Conservation (phyloP, 1,140 invertebrate genomes). For the Leptestheria dahalacensis region DNA sequence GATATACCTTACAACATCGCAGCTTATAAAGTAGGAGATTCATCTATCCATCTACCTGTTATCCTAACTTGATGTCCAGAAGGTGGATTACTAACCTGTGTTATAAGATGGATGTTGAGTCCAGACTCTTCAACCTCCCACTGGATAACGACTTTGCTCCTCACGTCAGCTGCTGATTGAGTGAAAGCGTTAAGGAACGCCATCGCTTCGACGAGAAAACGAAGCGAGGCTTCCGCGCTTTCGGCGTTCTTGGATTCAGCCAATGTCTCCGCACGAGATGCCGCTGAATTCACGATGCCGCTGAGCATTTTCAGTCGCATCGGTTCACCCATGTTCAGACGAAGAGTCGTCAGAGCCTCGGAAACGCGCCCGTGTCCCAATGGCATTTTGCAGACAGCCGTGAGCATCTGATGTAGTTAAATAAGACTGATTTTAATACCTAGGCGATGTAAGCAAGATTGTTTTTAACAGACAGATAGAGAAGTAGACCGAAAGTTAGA, state of each 20-base stretch:
- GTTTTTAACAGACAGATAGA: too few species aligned
- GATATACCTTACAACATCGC: too few species aligned
- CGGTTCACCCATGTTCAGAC: conserved; percentile 76
- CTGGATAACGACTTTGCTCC: conserved; percentile 14
- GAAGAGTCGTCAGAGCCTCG: conserved; percentile 73
- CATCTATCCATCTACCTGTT: too few species aligned
- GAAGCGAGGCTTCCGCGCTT: conserved; percentile 8
- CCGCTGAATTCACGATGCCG: conserved; percentile 18
- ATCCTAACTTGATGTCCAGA: too few species aligned
- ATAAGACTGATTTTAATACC: neutral
- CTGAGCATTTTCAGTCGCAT: conserved; percentile 18
- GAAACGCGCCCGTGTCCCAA: conserved; percentile 45
- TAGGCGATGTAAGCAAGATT: neutral
- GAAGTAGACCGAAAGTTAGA: too few species aligned
- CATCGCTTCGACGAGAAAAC: conserved; percentile 11
- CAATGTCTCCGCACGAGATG: conserved; percentile 18
- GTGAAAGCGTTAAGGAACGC: conserved; percentile 11
- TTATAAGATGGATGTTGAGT: conserved; percentile 7
- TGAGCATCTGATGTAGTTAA: conserved; percentile 8
- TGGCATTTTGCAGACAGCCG: conserved; percentile 8
- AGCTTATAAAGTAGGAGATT: too few species aligned
- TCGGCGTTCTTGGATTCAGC: conserved; percentile 1
- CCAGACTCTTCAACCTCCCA: conserved; percentile 12
- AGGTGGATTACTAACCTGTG: neutral
- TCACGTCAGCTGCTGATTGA: conserved; percentile 4